Conservation (phyloP, 2,797 vertebrate species). For the Pantherophis vulpinus region DNA sequence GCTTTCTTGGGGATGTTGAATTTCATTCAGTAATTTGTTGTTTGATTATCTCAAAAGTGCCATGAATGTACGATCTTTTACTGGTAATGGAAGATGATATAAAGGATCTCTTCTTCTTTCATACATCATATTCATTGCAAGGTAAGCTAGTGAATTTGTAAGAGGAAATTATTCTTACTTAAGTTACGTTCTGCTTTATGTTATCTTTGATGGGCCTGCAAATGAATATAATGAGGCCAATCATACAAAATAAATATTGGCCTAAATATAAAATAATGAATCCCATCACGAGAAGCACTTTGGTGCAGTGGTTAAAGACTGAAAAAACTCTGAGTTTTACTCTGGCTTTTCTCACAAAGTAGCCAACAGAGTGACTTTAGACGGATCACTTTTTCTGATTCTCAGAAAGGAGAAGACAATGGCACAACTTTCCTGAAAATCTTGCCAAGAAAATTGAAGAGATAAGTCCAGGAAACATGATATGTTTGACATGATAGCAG, state of each 20-base stretch:
- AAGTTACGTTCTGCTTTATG: not conserved
- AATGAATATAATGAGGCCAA: not conserved
- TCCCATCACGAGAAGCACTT: not conserved
- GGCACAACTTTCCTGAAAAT: not conserved
- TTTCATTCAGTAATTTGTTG: slow-evolving; percentile 71
- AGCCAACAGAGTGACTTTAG: not conserved
- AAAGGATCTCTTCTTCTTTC: not conserved
- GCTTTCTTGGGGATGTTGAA: slow-evolving; percentile 68
- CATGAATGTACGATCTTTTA: slow-evolving; percentile 66
- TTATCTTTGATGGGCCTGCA: not conserved
- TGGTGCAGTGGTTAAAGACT: not conserved
- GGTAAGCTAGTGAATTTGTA: not conserved
- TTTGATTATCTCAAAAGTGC: slow-evolving; percentile 74
- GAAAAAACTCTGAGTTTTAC: not conserved
- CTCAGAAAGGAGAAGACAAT: not conserved
- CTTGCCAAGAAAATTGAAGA: not conserved
- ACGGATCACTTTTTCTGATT: not conserved
- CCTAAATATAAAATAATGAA: not conserved
- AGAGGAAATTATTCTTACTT: not conserved
- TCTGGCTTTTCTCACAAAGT: not conserved
- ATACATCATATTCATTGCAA: not conserved
- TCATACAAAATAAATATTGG: not conserved
- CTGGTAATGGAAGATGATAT: slow-evolving; percentile 25
- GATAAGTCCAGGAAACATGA: not conserved
- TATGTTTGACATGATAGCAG: too few species aligned